Conservation (phyloP, 2,113 vertebrate genomes). For the Silurus glanis region DNA sequence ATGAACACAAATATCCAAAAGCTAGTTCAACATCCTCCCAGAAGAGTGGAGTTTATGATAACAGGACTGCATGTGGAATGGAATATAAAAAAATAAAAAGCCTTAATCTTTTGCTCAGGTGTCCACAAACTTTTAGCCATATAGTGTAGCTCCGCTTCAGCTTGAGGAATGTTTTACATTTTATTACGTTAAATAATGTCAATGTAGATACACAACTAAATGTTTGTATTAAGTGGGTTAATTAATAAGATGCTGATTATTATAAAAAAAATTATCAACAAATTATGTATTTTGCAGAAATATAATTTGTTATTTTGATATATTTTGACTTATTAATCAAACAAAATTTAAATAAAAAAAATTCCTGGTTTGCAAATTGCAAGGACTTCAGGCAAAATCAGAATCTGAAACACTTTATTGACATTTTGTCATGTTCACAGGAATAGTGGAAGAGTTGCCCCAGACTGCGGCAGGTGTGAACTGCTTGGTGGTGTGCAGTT, state of each 20-base stretch:
- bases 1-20: too few species aligned
- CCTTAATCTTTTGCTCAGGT: too few species aligned
- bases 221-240: not conserved
- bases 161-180: not conserved
- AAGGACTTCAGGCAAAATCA: not conserved
- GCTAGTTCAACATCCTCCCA: too few species aligned
- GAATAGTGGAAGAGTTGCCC: not conserved
- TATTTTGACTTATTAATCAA: not conserved
- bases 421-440: not conserved
- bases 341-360: not conserved
- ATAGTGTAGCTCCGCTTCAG: not conserved
- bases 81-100: too few species aligned
- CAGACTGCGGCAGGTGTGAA: not conserved
- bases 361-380: not conserved
- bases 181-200: not conserved
- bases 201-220: not conserved
- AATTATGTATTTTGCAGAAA: not conserved
- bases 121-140: not conserved
- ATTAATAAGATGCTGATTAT: not conserved
- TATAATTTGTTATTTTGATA: not conserved
- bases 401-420: not conserved
- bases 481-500: not conserved
- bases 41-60: too few species aligned
- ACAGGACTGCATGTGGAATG: too few species aligned
- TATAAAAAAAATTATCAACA: not conserved